Evolutionary conservation across 2,113 vertebrate genomes (phyloP).

Genomic region (Anhinga rufa): DNA sequence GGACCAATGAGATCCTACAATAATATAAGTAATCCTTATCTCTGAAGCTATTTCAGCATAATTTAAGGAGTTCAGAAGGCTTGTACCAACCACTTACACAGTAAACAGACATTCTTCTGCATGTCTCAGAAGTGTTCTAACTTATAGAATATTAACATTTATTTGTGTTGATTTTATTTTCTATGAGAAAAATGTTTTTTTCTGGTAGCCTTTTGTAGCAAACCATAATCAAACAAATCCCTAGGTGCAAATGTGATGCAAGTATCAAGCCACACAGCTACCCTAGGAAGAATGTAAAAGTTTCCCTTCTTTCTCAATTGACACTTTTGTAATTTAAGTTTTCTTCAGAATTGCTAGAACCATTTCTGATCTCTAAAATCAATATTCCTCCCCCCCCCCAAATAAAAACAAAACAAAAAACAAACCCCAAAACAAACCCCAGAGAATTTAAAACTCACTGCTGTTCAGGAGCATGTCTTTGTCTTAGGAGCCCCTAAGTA

Average conservation of each 20-base stretch:
- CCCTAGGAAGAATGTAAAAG: not conserved
- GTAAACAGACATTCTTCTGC: not conserved
- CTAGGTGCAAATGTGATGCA: not conserved
- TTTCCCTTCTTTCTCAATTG: not conserved
- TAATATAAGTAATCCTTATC: not conserved
- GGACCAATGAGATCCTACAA: not conserved
- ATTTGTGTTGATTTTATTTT: not conserved
- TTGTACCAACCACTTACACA: not conserved
- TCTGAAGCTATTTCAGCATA: not conserved
- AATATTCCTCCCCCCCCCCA: not conserved
- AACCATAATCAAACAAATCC: not conserved
- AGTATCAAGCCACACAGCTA: not conserved
- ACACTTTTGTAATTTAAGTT: not conserved
- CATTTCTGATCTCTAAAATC: not conserved
- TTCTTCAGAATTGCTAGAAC: not conserved
- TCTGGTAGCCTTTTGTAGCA: not conserved
- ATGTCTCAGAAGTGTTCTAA: not conserved
- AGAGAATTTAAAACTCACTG: not conserved
- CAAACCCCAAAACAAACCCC: fast-evolving
- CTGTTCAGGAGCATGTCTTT: not conserved
- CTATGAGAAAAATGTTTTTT: not conserved
- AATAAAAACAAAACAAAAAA: not conserved
- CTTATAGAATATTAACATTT: not conserved
- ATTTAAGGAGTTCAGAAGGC: not conserved
- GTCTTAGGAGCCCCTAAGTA: not conserved